Conservation (phyloP, 1,140 invertebrate species). For the Drosophila melanogaster region Release_6_plus_ISO1_MT NT_033777.3:18657001-18657500, state of each 20-base stretch:
- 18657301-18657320: constrained; percentile 33
- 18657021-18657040: constrained; percentile 10
- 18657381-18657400: background rate
- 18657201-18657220: constrained; percentile 31
- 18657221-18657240: constrained; percentile 7
- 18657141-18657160: constrained; percentile 60
- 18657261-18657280: constrained; percentile 29
- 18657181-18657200: constrained; percentile 34
- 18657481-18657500: too few relatives aligned
- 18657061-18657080: constrained; percentile 12
- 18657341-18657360: constrained; percentile 27
- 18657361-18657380: constrained; percentile 20
- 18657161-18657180: constrained; percentile 48
- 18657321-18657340: constrained; percentile 19
- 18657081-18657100: constrained; percentile 16
- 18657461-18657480: too few relatives aligned
- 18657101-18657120: constrained; percentile 58
- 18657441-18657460: too few relatives aligned
- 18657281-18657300: constrained; percentile 40
- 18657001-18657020: constrained; percentile 16
- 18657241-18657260: constrained; percentile 13
- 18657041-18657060: constrained; percentile 7
- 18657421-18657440: too few relatives aligned
- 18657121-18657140: constrained; percentile 53
- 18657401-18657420: too few relatives aligned